Evolutionary conservation across 2,113 vertebrate genomes (phyloP), one percentile per base, ranked within the genome.

Genomic region (Otolemur garnettii): DNA sequence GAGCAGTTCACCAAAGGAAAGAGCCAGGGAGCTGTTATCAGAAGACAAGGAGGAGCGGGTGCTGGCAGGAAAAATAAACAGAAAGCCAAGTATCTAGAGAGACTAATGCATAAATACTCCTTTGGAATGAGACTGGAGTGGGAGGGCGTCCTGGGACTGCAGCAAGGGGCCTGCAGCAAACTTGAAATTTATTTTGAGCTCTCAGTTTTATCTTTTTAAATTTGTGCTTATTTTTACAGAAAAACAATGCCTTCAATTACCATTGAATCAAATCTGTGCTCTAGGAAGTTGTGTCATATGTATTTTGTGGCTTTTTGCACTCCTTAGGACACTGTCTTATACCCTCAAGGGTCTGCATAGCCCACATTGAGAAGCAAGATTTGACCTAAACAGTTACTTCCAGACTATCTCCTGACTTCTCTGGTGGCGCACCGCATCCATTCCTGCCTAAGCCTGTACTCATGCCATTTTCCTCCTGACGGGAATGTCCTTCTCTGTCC

Each of bases 1-100:
- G 35, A 60, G 55, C n/a, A 57, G 38, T 72, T 75, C 26, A 55
- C 42, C 21, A 68, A 94, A 83, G 68, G 53, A 85, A 72, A 93
- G 84, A 87, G 81, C 24, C 66, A 55, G 62, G 64, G 57, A 90
- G 90, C 85, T 82, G 50, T 92, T 91, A 87, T 75, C 77, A 53
- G 92, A 90, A 95, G 50, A 75, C 69, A 26, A 68, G 42, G 86
- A 82, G 85, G 45, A 57, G 59, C 38, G 50, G 45, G 79, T 86
- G 38, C 57, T 89, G 79, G 86, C 86, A 89, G 83, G 78, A 95
- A 94, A 95, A 95, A 75, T 68, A 92, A 93, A 93, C 83, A 84
- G 87, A 95, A 93, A 68, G 28, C 21, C 87, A 71, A 94, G 93
- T 87, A 80, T 93, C 84, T 90, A 72, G 57, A 72, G 57, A 89